phyloP scores from a whole-genome alignment of 2,113 vertebrate species.

The Felis chaus region DNA sequence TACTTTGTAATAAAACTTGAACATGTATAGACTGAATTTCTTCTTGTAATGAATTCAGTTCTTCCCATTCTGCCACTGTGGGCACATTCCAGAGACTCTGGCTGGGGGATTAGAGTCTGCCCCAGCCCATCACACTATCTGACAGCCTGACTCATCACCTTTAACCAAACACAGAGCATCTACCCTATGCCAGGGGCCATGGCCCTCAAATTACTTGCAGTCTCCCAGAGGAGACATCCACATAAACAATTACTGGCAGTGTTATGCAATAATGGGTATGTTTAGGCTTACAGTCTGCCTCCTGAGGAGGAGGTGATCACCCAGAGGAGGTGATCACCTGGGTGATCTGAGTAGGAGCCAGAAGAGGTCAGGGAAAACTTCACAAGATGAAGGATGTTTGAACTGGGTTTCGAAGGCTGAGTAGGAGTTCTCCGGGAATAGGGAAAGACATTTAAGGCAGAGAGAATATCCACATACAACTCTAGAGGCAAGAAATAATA shows the following conservation, averaged over 20 bases:
- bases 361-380: background rate
- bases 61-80: background rate
- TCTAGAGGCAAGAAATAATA: background rate
- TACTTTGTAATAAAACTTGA: conserved; percentile 90
- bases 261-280: background rate
- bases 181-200: background rate
- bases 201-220: background rate
- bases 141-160: background rate
- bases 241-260: background rate
- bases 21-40: conserved; percentile 85
- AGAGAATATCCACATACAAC: background rate
- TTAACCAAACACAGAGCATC: background rate
- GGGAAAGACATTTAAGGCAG: conserved; percentile 13
- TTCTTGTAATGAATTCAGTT: conserved; percentile 79
- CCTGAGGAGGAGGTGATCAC: background rate
- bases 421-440: background rate
- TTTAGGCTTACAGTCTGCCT: background rate
- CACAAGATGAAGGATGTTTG: background rate
- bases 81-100: background rate
- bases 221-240: background rate
- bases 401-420: conserved; percentile 16
- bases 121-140: background rate
- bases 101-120: background rate
- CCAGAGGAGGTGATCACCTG: background rate
- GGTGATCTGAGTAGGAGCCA: background rate